Conservation (phyloP, 2,113 vertebrate species). For the Columba livia region DNA sequence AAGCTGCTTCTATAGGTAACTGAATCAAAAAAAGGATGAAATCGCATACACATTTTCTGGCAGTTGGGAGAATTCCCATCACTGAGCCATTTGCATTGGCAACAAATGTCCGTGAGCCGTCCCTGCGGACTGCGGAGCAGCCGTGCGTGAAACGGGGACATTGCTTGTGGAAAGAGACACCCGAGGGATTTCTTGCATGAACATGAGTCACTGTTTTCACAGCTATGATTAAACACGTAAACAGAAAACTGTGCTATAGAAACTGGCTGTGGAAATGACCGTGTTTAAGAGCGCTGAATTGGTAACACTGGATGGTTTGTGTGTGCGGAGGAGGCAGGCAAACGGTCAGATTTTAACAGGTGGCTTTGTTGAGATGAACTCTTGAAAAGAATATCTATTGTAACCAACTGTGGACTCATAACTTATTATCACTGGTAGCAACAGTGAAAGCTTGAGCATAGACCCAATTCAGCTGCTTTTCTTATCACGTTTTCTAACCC, state of each 20-base stretch:
- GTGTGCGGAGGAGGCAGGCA: not conserved
- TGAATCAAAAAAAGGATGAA: not conserved
- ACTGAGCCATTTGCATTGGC: constrained; percentile 40
- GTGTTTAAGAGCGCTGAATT: not conserved
- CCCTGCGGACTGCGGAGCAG: not conserved
- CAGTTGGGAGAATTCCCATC: constrained; percentile 29
- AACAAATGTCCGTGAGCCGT: not conserved
- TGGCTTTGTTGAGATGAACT: constrained; percentile 8
- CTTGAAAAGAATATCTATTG: not conserved
- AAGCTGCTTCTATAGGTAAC: not conserved
- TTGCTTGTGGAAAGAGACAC: constrained; percentile 40
- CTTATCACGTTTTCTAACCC: not conserved
- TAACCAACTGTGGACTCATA: not conserved
- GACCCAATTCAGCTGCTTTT: not conserved
- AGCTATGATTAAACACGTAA: constrained; percentile 39
- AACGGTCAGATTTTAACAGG: not conserved
- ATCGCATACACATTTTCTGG: not conserved
- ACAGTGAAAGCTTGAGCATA: not conserved
- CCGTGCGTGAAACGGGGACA: constrained; percentile 36
- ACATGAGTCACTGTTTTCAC: not conserved
- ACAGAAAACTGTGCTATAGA: not conserved
- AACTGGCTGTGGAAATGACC: not conserved
- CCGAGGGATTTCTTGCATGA: not conserved
- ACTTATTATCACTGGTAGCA: not conserved
- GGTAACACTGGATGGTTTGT: not conserved